phyloP scores from a whole-genome alignment of 2,888 invertebrate species.

The Thecophora atra region DNA sequence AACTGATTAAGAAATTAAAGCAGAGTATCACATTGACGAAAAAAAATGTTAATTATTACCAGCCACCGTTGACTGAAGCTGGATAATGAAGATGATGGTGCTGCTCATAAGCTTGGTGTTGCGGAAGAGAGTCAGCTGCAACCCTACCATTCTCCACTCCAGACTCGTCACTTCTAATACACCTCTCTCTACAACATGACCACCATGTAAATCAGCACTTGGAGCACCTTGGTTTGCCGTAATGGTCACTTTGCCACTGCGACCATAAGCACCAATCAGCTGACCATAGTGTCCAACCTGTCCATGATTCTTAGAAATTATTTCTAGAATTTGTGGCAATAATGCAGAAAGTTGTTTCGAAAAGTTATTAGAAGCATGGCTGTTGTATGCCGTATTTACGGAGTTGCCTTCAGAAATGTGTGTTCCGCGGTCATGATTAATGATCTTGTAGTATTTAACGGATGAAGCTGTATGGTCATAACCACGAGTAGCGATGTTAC shows the following conservation, averaged over 20 bases:
- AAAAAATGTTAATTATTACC: neutral
- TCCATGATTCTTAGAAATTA: slow-evolving; percentile 52
- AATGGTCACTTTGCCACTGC: slow-evolving; percentile 51
- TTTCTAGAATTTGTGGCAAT: slow-evolving; percentile 57
- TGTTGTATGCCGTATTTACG: slow-evolving; percentile 37
- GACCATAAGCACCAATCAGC: slow-evolving; percentile 52
- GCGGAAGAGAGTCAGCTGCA: no score
- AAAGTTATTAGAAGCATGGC: slow-evolving; percentile 40
- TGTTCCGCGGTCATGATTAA: slow-evolving; percentile 40
- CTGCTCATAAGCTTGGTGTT: neutral
- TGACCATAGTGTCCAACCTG: slow-evolving; percentile 43
- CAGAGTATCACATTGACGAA: no score
- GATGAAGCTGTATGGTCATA: slow-evolving; percentile 36
- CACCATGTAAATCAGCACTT: slow-evolving; percentile 50
- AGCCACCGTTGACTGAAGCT: neutral
- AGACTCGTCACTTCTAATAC: slow-evolving; percentile 52
- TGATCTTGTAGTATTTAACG: slow-evolving; percentile 52
- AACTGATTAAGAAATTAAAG: no score
- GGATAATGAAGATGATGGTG: neutral
- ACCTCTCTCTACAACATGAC: slow-evolving; percentile 57
- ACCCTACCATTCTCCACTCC: neutral
- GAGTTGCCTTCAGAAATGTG: slow-evolving; percentile 44
- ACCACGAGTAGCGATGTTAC: slow-evolving; percentile 13
- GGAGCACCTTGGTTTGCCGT: slow-evolving; percentile 50
- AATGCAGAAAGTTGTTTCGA: slow-evolving; percentile 49